Percentiles rank a stretch among this genome's conserved stretches.
Conservation (phyloP, 2,797 vertebrate genomes). For the Vespertilio murinus region DNA sequence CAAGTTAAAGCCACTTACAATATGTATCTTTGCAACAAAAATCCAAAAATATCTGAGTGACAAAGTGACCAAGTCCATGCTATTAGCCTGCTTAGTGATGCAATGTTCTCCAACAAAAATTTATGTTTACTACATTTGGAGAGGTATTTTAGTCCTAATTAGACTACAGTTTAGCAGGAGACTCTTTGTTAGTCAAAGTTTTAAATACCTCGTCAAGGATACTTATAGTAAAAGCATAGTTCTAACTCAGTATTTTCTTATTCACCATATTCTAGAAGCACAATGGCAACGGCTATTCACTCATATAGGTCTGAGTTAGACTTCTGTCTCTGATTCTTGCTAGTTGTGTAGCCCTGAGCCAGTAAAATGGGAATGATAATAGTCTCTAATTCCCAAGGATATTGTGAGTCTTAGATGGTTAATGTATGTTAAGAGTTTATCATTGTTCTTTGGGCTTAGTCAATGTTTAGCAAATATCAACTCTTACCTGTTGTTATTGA, state of each 20-base stretch:
- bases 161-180: not conserved
- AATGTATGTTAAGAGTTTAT: not conserved
- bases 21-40: not conserved
- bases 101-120: not conserved
- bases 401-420: not conserved
- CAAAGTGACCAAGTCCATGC: not conserved
- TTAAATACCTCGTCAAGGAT: not conserved
- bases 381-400: not conserved
- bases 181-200: not conserved
- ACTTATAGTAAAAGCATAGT: not conserved
- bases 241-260: not conserved
- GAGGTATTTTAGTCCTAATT: not conserved
- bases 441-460: not conserved
- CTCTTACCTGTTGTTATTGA: not conserved
- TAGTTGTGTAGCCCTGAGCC: not conserved
- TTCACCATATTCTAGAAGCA: conserved; percentile 2
- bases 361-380: not conserved
- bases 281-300: not conserved
- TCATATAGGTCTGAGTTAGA: not conserved
- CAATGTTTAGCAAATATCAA: not conserved
- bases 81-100: not conserved
- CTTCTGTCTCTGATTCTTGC: conserved; percentile 21
- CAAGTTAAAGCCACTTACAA: not conserved
- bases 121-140: not conserved
- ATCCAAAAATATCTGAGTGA: not conserved